Evolutionary conservation across 2,888 invertebrate genomes (phyloP).

Genomic region (Pyralis farinalis): DNA sequence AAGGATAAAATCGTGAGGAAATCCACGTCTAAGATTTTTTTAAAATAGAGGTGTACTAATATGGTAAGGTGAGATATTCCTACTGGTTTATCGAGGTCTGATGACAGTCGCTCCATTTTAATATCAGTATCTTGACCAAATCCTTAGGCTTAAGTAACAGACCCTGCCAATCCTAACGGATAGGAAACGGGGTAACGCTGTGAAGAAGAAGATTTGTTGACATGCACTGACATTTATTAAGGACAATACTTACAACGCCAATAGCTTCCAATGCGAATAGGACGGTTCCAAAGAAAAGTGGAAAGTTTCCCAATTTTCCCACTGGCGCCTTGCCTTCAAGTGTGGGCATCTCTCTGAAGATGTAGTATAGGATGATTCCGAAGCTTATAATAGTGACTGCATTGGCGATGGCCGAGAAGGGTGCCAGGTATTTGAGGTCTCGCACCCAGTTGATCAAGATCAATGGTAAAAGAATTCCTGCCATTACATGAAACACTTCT

Average conservation of each 20-base stretch:
- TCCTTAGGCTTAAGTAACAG: no score
- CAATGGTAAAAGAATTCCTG: slow-evolving; percentile 86
- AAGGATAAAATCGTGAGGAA: no score
- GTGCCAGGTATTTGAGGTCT: slow-evolving; percentile 93
- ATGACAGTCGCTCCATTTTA: no score
- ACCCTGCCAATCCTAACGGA: no score
- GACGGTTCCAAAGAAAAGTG: slow-evolving; percentile 97
- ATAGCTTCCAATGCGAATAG: slow-evolving; percentile 98
- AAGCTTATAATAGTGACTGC: slow-evolving; percentile 91
- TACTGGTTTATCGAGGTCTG: no score
- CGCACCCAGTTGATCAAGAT: slow-evolving; percentile 91
- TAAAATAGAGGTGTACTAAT: no score
- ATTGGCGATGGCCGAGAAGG: slow-evolving; percentile 95
- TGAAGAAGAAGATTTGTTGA: no score
- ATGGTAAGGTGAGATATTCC: no score
- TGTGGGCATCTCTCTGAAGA: slow-evolving; percentile 86
- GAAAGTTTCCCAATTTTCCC: slow-evolving; percentile 86
- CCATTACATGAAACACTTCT: slow-evolving; percentile 84
- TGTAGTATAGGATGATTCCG: slow-evolving; percentile 91
- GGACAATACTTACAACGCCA: slow-evolving; percentile 86
- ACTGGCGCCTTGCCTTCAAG: slow-evolving; percentile 83
- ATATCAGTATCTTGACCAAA: no score
- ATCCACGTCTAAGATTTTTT: no score
- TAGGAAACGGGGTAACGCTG: no score
- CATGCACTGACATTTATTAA: no score